Base-by-base conservation (phyloP, 1,140 invertebrate species). In the Drosophila asahinai region DNA sequence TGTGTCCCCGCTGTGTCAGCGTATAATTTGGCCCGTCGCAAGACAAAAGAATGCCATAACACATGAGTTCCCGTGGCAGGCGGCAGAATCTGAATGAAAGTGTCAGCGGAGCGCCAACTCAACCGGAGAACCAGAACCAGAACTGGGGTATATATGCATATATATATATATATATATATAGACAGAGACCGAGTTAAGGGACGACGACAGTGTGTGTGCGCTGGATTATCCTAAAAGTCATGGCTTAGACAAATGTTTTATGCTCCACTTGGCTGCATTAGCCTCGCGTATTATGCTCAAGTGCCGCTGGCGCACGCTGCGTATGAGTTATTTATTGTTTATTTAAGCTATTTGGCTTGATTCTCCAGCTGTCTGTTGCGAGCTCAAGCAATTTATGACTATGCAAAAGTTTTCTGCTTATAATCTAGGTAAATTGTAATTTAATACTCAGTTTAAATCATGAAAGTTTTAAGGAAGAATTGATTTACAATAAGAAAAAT, bases 311-410 rank as follows among this genome's bases (percentile, higher is more conserved):
- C 68, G 63, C 55, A 87, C 62, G 49, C 77, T 80, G 84, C 77
- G 77, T 83, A 83, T 89, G 80, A 83, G 84, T 82, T 77, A 87
- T 86, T 80, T 87, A 89, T 87, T 65, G 48, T 81, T 49, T 62
- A 68, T 55, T 60, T 61, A 75, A 59, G 73, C 75, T 67, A 77
- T 77, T 77, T 60, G 61, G 42, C 70, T 52, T 63, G 67, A 62
- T 60, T 77, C 77, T 67, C 58, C 63, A 67, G 70, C 71, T 55
- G 67, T 43, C 75, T 59, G 66, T 60, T 71, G 54, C 19, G 38
- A 38, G 54, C 38, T 61, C 79, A 79, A 42, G 67, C 60, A 49
- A 86, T 86, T 78, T 83, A 83, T 75, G 74, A 74, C 62, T 48
- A 55, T 22, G 58, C 70, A 33, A 47, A 58, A 11, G 33, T 57